phyloP scores from a whole-genome alignment of 2,113 vertebrate genomes.

The Calyptomena viridis region DNA sequence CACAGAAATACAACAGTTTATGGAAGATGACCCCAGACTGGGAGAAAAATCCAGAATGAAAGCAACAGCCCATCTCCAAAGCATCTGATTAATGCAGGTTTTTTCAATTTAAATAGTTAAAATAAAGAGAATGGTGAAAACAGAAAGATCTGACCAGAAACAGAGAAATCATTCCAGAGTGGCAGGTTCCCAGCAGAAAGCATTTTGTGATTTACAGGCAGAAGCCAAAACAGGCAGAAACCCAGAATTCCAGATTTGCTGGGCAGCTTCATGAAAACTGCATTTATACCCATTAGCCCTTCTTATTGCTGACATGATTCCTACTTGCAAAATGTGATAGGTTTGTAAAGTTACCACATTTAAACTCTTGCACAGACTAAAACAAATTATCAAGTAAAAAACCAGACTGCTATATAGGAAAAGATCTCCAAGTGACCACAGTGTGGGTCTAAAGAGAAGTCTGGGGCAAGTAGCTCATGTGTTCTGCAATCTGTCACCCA shows the following conservation, averaged over 20 bases:
- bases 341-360: not conserved
- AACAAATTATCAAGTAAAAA: not conserved
- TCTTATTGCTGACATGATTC: not conserved
- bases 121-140: not conserved
- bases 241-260: not conserved
- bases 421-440: fast-evolving
- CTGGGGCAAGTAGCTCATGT: not conserved
- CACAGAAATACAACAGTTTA: not conserved
- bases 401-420: fast-evolving
- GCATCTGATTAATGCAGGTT: not conserved
- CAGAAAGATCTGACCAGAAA: not conserved
- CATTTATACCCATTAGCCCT: not conserved
- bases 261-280: not conserved
- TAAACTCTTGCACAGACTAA: not conserved
- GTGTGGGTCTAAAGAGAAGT: not conserved
- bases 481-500: not conserved
- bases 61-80: not conserved
- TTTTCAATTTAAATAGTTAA: not conserved
- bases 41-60: not conserved
- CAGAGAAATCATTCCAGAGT: not conserved
- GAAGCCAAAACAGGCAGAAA: not conserved
- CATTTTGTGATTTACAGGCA: not conserved
- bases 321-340: not conserved
- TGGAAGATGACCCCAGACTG: not conserved
- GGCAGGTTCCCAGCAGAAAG: not conserved